phyloP scores from a whole-genome alignment of 2,888 invertebrate genomes.

The Lysandra coridon region DNA sequence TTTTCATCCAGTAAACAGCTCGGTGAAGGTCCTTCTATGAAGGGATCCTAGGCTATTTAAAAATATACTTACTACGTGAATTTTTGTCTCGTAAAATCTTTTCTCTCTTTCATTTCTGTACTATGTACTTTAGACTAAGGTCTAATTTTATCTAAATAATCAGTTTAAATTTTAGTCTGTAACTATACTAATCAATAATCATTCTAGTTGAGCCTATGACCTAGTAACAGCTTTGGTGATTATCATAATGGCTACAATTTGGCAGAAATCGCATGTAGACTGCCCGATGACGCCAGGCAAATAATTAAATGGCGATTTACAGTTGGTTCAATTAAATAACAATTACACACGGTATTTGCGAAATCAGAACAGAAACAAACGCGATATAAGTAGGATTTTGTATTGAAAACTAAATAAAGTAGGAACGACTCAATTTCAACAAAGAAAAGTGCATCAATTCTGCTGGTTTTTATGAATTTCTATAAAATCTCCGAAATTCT shows the following conservation, averaged over 20 bases:
- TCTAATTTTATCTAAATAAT: no score
- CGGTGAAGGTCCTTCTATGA: no score
- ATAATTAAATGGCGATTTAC: constrained; percentile 7
- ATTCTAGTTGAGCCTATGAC: background rate
- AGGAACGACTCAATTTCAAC: no score
- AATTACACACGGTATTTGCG: background rate
- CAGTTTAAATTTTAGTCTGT: background rate
- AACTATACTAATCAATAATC: constrained; percentile 9
- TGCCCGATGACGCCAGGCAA: background rate
- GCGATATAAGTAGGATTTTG: background rate
- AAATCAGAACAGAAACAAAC: background rate
- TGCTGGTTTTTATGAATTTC: no score
- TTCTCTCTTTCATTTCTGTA: no score
- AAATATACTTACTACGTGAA: no score
- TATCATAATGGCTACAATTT: constrained; percentile 6
- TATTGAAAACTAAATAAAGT: background rate
- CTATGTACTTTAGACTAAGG: no score
- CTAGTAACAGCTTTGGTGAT: constrained; percentile 4
- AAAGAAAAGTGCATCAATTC: no score
- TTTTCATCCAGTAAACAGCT: no score
- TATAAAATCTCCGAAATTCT: no score
- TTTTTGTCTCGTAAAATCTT: no score
- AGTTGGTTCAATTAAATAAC: background rate
- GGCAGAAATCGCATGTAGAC: constrained; percentile 3
- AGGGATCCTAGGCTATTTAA: no score